A percentile compares a stretch with the other conserved stretches of the same genome.
Evolutionary conservation across 2,888 invertebrate genomes (phyloP).

Genomic region (Carcina quercana): DNA sequence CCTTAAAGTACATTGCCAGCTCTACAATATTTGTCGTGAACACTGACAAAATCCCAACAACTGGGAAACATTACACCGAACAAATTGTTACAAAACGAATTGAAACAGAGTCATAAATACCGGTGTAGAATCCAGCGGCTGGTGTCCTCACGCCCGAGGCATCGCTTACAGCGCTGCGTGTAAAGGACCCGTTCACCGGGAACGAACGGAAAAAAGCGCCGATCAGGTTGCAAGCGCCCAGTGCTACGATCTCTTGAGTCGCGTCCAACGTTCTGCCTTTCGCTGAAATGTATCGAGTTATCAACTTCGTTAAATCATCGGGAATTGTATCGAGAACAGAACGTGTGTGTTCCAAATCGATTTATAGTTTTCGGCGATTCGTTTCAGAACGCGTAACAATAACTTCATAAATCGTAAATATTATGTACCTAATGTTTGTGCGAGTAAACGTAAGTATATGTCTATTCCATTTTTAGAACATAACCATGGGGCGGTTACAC

Average conservation of each 20-base stretch:
- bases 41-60: constrained; percentile 23
- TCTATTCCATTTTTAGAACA: no score
- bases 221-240: constrained; percentile 83
- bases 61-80: constrained; percentile 22
- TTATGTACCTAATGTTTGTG: no score
- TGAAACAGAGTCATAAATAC: constrained; percentile 35
- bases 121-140: constrained; percentile 82
- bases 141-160: constrained; percentile 86
- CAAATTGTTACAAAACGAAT: constrained; percentile 31
- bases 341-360: no score
- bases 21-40: no score
- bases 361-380: no score
- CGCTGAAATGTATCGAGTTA: constrained; percentile 57
- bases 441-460: no score
- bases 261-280: constrained; percentile 81
- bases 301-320: constrained; percentile 32
- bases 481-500: no score
- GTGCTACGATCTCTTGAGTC: constrained; percentile 86
- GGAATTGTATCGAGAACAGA: no score
- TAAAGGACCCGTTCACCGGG: constrained; percentile 84
- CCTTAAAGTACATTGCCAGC: no score
- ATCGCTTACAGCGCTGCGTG: constrained; percentile 85
- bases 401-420: no score
- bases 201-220: constrained; percentile 86
- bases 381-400: no score